A percentile compares a stretch with the other conserved stretches of the same genome.
Conservation (phyloP, 2,797 vertebrate species). For the Botia almorhae region DNA sequence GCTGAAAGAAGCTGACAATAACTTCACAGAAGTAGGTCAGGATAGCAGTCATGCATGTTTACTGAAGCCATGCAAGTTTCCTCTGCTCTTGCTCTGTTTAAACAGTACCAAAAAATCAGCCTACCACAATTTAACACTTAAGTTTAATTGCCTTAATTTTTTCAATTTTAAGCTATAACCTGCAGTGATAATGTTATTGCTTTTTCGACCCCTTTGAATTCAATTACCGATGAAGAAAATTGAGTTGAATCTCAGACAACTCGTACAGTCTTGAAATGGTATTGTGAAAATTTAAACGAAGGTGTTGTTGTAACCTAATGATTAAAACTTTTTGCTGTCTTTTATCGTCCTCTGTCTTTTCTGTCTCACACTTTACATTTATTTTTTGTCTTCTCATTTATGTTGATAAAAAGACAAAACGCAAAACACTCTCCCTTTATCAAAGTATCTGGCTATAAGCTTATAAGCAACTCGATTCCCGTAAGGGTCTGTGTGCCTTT, state of each 20-base stretch:
- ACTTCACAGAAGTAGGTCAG: conserved; percentile 44
- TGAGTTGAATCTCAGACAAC: background rate
- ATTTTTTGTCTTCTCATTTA: background rate
- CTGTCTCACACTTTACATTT: background rate
- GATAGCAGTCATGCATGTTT: conserved; percentile 14
- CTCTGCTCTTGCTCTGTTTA: background rate
- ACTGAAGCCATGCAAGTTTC: background rate
- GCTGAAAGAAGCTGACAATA: conserved; percentile 19
- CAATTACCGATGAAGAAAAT: background rate
- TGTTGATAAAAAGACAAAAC: background rate
- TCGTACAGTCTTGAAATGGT: background rate
- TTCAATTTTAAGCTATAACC: background rate
- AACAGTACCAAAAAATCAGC: background rate
- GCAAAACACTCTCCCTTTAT: background rate
- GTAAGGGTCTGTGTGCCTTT: conserved; percentile 18
- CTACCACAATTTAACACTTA: background rate
- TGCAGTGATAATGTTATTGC: background rate
- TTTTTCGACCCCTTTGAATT: background rate
- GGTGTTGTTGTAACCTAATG: background rate
- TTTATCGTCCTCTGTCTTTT: background rate
- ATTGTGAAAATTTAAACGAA: background rate
- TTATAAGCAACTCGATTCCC: conserved; percentile 19
- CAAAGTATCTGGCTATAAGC: conserved; percentile 9
- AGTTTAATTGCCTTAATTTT: background rate
- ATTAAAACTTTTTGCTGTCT: background rate